Percentiles rank a stretch among this genome's conserved stretches.
phyloP scores from a whole-genome alignment of 2,113 vertebrate species.

The Coptodon rendalli region DNA sequence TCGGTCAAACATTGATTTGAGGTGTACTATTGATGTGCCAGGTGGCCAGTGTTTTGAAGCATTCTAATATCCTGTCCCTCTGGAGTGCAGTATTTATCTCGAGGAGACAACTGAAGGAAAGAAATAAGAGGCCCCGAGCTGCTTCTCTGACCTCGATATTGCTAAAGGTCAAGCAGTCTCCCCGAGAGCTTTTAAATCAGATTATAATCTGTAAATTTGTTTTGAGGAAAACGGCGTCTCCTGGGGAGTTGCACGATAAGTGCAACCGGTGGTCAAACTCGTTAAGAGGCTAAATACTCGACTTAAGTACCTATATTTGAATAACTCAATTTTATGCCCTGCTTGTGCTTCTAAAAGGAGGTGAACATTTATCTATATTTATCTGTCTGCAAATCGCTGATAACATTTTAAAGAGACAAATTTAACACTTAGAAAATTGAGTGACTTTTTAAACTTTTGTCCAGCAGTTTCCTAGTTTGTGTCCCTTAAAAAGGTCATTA shows the following conservation, averaged over 20 bases:
- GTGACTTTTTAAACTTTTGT: background rate
- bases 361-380: background rate
- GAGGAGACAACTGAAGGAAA: background rate
- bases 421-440: background rate
- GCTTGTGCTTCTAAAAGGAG: background rate
- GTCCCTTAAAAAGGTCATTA: background rate
- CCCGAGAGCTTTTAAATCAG: background rate
- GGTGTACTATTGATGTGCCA: slow-evolving; percentile 37
- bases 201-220: background rate
- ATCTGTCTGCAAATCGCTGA: background rate
- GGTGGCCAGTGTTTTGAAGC: slow-evolving; percentile 21
- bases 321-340: background rate
- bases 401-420: background rate
- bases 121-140: background rate
- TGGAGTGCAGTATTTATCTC: slow-evolving; percentile 1
- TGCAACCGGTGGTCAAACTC: background rate
- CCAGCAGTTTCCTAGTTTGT: background rate
- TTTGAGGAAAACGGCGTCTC: background rate
- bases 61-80: background rate
- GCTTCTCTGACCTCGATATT: background rate
- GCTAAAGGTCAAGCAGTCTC: slow-evolving; percentile 4
- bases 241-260: background rate
- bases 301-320: background rate
- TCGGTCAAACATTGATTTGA: slow-evolving; percentile 45
- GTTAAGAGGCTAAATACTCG: background rate